These are phyloP conservation scores for Phorcus lineatus DNA, from an alignment of 2,888 invertebrate genomes.

Conservation along the genomic window DNA sequence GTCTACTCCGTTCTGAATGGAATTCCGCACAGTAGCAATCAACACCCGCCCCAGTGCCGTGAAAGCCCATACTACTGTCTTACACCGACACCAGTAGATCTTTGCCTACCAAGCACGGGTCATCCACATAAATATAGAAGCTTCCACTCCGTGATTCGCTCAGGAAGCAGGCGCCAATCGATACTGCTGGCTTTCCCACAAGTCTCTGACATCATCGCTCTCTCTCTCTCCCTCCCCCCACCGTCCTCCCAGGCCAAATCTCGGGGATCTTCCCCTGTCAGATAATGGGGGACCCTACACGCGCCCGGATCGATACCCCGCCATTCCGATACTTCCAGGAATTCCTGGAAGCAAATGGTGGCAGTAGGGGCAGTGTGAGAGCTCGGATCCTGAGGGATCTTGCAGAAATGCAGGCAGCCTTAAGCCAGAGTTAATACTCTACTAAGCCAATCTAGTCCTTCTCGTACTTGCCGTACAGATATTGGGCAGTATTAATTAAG, in stretches of 20 bases:
- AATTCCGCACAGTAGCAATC: neutral
- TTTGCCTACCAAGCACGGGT: constrained; percentile 13
- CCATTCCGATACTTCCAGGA: constrained; percentile 19
- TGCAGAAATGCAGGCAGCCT: no score
- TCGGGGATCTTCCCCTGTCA: constrained; percentile 3
- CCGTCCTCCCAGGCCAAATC: constrained; percentile 4
- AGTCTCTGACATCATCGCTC: neutral
- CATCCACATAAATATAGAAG: constrained; percentile 13
- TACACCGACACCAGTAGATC: constrained; percentile 1
- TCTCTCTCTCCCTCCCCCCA: neutral
- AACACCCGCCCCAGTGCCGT: neutral
- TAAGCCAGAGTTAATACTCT: no score
- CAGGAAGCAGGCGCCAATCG: neutral
- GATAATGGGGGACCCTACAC: constrained; percentile 2
- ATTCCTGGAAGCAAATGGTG: constrained; percentile 17
- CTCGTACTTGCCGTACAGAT: no score
- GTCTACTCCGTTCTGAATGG: constrained; percentile 4
- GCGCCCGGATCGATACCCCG: constrained; percentile 11
- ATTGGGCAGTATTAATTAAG: no score
- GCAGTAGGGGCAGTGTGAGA: neutral
- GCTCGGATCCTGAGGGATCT: no score
- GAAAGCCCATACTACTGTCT: constrained; percentile 9
- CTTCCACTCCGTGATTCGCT: constrained; percentile 1
- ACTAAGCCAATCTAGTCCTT: no score
- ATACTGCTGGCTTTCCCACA: constrained; percentile 8